Base-by-base conservation (phyloP, 1,140 invertebrate species). In the Tribolium madens region DNA sequence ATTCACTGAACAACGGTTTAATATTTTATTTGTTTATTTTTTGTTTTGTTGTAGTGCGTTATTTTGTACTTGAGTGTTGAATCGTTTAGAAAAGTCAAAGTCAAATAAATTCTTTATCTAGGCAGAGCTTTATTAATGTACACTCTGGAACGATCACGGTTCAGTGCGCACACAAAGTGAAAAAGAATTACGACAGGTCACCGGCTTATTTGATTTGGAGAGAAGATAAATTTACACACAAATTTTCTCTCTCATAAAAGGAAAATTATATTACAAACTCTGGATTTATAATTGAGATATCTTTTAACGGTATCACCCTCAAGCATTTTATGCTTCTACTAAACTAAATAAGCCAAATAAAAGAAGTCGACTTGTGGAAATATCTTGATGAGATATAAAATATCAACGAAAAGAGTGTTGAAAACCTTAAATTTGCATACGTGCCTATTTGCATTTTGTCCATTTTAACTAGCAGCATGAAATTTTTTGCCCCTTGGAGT, bases 141-240 rank as follows among this genome's bases (percentile, higher is more conserved):
- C 46, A 48, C 46, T 50, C 48, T 48, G 70, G 48, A 47, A 31
- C 48, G 70, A 52, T 50, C 70, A 72, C 70, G 70, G 70, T 52
- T 72, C 70, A 21, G 46, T 72, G 46, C 21, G 70, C 48, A 50
- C 48, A 72, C 70, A 72, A 72, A 72, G 70, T 50, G 70, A 52
- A 72, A 50, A 72, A 72, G 70, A 72, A 72, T 72, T 72, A 72
- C 70, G 70, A 33, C 46, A 72, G 70, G 57, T 64, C 57, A 64
- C 57, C 57, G 57, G 57, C 33, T 64, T 64, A 64, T 64, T 64
- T 64, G 57, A 64, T 64, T 64, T 36, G 21, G 57, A 31, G 57
- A 64, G 57, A 36, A 64, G 57, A 64, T 64, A 64, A 64, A 64
- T 64, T 64, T 64, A 64, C 57, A 64, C 57, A 64, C 57, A 64